Base-by-base conservation (phyloP, 2,888 invertebrate species). In the Drosophila neotestacea region DNA sequence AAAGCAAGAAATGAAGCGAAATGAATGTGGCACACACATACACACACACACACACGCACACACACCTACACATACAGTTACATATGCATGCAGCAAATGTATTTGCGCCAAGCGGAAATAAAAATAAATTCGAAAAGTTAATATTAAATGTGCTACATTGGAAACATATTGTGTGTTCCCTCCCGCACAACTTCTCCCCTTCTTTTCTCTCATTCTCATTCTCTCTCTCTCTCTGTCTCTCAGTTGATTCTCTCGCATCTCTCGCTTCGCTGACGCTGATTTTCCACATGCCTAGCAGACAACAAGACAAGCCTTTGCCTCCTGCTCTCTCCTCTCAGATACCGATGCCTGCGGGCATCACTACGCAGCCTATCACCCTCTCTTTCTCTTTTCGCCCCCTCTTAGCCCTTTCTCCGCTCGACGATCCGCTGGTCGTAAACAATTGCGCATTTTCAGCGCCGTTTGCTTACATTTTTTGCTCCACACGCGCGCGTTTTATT, bases 81-180 rank as follows among this genome's bases (percentile, higher is more conserved):
- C 32, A 32, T 6, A 27, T 41, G 51, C 56, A 54, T 47, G 63
- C 68, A 56, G 72, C 82, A 70, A 78, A 82, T 85, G 85, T 85
- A 83, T 83, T 83, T 77, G 86, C 77, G 77, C 74, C 86, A 68
- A 72, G 74, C 83, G 83, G 83, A 83, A 83, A 83, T 83, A 83
- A 83, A 83, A 83, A 83, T 83, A 87, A 85, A 85, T 85, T 85
- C 87, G 87, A 87, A 85, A 85, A 85, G 85, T 85, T 85, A 85
- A 85, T 85, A 85, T 85, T 85, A 87, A 85, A 85, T 85, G 85
- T 81, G 87, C 87, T 81, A 87, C 85, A 87, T 84, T 84, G 87
- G 84, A 84, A 84, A 85, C 87, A 84, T 84, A 84, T 84, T 84
- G 84, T 82, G 74, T 70, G 76, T 42, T 41, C 34, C 60, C 28